Conservation (phyloP, 2,888 invertebrate genomes). For the Proisotoma minuta region DNA sequence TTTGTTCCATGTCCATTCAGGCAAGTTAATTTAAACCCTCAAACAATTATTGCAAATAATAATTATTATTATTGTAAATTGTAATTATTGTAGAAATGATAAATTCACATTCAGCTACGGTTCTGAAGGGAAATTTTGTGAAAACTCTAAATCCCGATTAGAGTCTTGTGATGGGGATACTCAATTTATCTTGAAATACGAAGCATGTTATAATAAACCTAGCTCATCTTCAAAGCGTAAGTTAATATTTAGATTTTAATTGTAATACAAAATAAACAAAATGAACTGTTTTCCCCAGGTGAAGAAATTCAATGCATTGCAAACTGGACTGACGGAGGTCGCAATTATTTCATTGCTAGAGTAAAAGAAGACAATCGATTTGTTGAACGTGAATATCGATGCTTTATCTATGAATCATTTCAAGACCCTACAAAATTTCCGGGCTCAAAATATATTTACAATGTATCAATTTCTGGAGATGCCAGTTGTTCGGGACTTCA, state of each 20-base stretch:
- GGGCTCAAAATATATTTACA: neutral
- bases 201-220: conserved; percentile 21
- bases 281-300: conserved; percentile 9
- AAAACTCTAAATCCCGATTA: conserved; percentile 1
- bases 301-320: conserved; percentile 23
- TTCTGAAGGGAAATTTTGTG: conserved; percentile 5
- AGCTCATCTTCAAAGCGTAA: neutral
- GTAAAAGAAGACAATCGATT: neutral
- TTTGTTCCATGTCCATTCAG: conserved; percentile 25
- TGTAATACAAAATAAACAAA: no score
- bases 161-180: conserved; percentile 16
- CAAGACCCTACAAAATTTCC: neutral
- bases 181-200: conserved; percentile 13
- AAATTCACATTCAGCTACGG: conserved; percentile 23
- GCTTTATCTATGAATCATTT: conserved; percentile 14
- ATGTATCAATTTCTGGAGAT: conserved; percentile 3
- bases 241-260: neutral
- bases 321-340: conserved; percentile 15
- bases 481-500: conserved; percentile 19
- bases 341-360: conserved; percentile 17
- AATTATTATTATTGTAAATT: neutral
- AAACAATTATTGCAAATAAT: neutral
- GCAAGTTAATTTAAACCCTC: conserved; percentile 16
- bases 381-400: conserved; percentile 15
- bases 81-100: conserved; percentile 4